phyloP scores from a whole-genome alignment of 2,888 invertebrate species.

The Adelognathus sp. region DNA sequence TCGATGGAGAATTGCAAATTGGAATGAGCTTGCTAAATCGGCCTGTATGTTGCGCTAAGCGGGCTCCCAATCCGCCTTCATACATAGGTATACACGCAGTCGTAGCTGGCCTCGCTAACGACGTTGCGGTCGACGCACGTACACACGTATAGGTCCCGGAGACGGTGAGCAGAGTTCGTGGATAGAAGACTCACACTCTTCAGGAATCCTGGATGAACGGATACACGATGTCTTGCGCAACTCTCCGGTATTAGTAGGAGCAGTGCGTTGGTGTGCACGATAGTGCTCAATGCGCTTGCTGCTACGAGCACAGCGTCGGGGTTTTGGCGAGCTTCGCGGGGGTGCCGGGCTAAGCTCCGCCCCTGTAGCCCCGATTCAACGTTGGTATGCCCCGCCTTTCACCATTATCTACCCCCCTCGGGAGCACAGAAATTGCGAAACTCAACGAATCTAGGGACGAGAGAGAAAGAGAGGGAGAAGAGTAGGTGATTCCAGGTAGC shows the following conservation, averaged over 20 bases:
- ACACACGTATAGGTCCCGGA: not conserved
- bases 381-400: slow-evolving; percentile 57
- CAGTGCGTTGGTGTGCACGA: not conserved
- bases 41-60: slow-evolving; percentile 62
- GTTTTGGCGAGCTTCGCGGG: not conserved
- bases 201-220: not conserved
- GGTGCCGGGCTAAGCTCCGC: slow-evolving; percentile 47
- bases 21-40: slow-evolving; percentile 72
- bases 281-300: slow-evolving; percentile 9
- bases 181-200: not conserved
- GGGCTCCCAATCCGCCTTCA: slow-evolving; percentile 22
- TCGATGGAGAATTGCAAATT: slow-evolving; percentile 74
- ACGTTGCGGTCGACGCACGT: slow-evolving; percentile 38
- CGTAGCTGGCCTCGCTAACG: slow-evolving; percentile 19
- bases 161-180: not conserved
- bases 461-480: slow-evolving; percentile 1
- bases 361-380: slow-evolving; percentile 52
- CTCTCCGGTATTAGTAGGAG: not conserved
- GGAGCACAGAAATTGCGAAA: not conserved
- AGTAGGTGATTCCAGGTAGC: slow-evolving; percentile 18
- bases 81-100: not conserved
- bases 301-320: not conserved
- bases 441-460: slow-evolving; percentile 41
- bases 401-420: slow-evolving; percentile 53
- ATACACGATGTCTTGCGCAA: not conserved